Percentiles rank a stretch among this genome's conserved stretches.
These are phyloP conservation scores for Pangasius krempfi DNA, from an alignment of 2,797 vertebrate genomes.

Conservation along the genomic window DNA sequence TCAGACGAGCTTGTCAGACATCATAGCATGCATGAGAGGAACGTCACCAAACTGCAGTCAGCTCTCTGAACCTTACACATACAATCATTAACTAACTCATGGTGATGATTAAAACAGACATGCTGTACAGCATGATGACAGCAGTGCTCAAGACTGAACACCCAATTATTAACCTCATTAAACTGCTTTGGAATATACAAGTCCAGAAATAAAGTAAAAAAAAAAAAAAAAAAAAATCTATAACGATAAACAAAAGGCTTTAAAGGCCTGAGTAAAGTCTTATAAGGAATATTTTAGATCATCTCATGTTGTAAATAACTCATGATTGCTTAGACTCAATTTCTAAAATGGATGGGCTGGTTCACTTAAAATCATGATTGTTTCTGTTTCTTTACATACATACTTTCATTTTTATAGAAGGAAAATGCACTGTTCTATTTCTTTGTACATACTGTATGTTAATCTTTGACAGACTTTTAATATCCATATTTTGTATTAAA, in stretches of 20 bases:
- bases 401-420: neutral
- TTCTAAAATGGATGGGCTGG: constrained; percentile 76
- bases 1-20: constrained; percentile 98
- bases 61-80: neutral
- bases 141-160: constrained; percentile 15
- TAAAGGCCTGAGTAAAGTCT: constrained; percentile 26
- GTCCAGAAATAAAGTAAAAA: neutral
- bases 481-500: constrained; percentile 66
- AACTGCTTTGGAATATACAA: constrained; percentile 12
- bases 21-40: constrained; percentile 99
- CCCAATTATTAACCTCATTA: constrained; percentile 12
- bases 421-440: constrained; percentile 49
- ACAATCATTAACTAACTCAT: constrained; percentile 9
- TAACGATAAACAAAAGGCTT: constrained; percentile 12
- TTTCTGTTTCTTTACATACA: constrained; percentile 63
- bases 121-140: neutral
- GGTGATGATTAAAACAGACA: neutral
- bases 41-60: constrained; percentile 91
- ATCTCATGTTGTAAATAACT: constrained; percentile 52
- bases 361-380: constrained; percentile 69
- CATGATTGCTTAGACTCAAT: constrained; percentile 41
- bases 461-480: constrained; percentile 62
- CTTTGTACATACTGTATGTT: constrained; percentile 76
- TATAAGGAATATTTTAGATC: constrained; percentile 42
- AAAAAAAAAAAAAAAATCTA: neutral